Base-by-base conservation (phyloP, 2,113 vertebrate species). In the Bubo bubo region DNA sequence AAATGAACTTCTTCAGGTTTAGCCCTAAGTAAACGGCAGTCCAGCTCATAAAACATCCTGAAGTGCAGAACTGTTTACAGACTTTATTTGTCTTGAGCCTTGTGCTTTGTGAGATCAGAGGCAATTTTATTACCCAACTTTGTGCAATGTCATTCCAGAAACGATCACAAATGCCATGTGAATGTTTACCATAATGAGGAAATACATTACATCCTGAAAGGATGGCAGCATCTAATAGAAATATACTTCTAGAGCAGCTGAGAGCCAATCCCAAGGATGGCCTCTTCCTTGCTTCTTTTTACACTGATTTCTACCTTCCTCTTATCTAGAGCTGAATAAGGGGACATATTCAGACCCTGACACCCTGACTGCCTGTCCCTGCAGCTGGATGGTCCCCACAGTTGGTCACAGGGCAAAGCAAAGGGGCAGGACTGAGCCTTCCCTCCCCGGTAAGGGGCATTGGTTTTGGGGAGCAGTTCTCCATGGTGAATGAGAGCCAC, bases 61-160 rank as follows among this genome's bases (percentile, higher is more conserved):
- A 79, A 63, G 17, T 52, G 91, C 79, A 97, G 95, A 84, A 66
- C 77, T 95, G 96, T 98, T 97, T 98, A 90, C 97, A 97, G 97
- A 96, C 90, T 95, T 93, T 93, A 97, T 97, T 96, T 91, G 95
- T 97, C 93, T 94, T 94, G 96, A 97, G 85, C 81, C 86, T 81
- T 76, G 68, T 1, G n/a, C 77, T 96, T 77, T 62, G 86, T 79
- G 83, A 88, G 94, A 94, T 93, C 92, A 94, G 93, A 96, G 63
- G 96, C 53, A 72, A 84, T 94, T 96, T 95, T 95, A 95, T 98
- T 97, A 93, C 90, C 68, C 72, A 76, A 62, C 91, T 96, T 95
- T 91, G 83, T 90, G 68, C 90, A 59, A 0, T 45, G 70, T 96
- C 75, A 87, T 91, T 90, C 83, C 77, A 79, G 92, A 82, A 91